Evolutionary conservation across 64 coral and sea anemone species (phyloP).

Genomic region (Acropora yongei): DNA sequence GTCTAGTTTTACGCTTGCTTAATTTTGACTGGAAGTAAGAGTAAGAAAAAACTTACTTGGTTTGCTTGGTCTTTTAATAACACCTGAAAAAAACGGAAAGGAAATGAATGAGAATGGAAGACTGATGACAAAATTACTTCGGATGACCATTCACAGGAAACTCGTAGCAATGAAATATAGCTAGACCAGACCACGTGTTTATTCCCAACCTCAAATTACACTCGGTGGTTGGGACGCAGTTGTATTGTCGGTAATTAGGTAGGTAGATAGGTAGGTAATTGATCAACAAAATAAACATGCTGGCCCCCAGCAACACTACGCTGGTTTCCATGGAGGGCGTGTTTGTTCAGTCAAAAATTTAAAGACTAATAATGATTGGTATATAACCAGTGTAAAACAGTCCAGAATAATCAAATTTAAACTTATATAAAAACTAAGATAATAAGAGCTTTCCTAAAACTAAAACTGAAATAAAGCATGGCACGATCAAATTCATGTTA

Average conservation of each 20-base stretch:
- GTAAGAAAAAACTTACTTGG: slow-evolving; percentile 29
- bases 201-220: background rate
- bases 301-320: too few relatives aligned
- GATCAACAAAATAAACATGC: too few relatives aligned
- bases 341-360: too few relatives aligned
- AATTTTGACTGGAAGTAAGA: background rate
- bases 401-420: too few relatives aligned
- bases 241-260: too few relatives aligned
- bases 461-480: background rate
- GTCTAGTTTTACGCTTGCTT: background rate
- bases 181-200: background rate
- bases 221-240: background rate
- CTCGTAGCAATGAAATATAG: background rate
- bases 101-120: background rate
- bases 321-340: too few relatives aligned
- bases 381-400: too few relatives aligned
- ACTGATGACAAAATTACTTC: background rate
- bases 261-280: too few relatives aligned
- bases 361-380: too few relatives aligned
- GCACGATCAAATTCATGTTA: too few relatives aligned
- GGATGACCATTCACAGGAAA: background rate
- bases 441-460: too few relatives aligned
- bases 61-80: slow-evolving; percentile 37
- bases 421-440: too few relatives aligned
- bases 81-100: background rate